These are phyloP conservation scores for Tubulanus polymorphus DNA, from an alignment of 2,888 invertebrate species.

Conservation along the genomic window DNA sequence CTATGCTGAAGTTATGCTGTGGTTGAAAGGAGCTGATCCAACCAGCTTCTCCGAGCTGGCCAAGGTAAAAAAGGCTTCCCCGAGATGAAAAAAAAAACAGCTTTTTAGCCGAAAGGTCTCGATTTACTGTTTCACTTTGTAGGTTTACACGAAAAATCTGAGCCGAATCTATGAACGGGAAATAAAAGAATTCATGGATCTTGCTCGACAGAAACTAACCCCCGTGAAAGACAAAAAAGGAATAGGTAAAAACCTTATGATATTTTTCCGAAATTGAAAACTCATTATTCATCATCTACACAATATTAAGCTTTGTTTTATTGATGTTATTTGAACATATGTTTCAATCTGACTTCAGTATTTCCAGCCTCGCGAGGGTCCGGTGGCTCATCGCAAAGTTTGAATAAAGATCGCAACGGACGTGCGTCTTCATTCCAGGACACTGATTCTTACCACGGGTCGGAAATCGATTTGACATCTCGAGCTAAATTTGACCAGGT, in stretches of 20 bases:
- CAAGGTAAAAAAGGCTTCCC: slow-evolving; percentile 53
- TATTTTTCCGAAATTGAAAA: not conserved
- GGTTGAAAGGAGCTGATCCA: slow-evolving; percentile 82
- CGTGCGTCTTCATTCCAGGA: slow-evolving; percentile 42
- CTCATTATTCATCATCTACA: not conserved
- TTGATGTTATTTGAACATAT: not conserved
- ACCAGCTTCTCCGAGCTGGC: slow-evolving; percentile 72
- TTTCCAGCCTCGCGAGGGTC: slow-evolving; percentile 32
- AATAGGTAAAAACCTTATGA: not conserved
- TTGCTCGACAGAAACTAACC: slow-evolving; percentile 62
- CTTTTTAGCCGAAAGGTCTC: not conserved
- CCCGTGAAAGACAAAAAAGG: slow-evolving; percentile 29
- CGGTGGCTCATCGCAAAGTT: slow-evolving; percentile 17
- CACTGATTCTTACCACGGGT: slow-evolving; percentile 47
- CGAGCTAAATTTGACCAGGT: slow-evolving; percentile 51
- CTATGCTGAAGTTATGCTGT: slow-evolving; percentile 86
- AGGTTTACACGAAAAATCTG: slow-evolving; percentile 74
- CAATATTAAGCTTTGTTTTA: not conserved
- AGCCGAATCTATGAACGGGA: slow-evolving; percentile 86
- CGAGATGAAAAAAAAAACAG: no score
- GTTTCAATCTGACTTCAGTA: no score
- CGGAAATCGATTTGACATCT: slow-evolving; percentile 62
- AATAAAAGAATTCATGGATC: slow-evolving; percentile 73
- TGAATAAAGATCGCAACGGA: slow-evolving; percentile 25
- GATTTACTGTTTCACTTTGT: slow-evolving; percentile 12